Base-by-base conservation (phyloP, 2,888 invertebrate genomes). In the Caenorhabditis imperialis region DNA sequence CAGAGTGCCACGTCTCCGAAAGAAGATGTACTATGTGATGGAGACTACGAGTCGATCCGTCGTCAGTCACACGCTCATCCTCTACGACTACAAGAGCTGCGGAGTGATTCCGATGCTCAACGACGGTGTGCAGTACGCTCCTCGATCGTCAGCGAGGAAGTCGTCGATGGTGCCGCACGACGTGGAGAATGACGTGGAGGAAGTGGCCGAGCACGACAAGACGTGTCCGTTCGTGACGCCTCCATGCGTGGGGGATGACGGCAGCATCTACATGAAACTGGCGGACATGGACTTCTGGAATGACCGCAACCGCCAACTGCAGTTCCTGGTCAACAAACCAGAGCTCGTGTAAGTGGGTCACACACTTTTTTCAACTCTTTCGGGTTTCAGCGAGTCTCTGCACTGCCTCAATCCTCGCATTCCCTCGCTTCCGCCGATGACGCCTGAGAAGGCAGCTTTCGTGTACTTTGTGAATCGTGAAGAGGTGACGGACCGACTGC, bases 21-120 rank as follows among this genome's bases (percentile, higher is more conserved):
- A 77, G 44, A 67, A 73, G 76, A 76, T 80, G 30, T 76, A 71
- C 38, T 80, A 80, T 53, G 45, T 80, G 54, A 80, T 80, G 80
- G 75, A 77, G 18, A 77, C 77, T 6, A 54, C 61, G 8, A 50
- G 53, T 18, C 54, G 67, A 54, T 30, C 45, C 14, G 72, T 79
- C 27, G 53, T 79, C 25, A 77, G 79, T 51, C 75, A 77, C 42
- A 72, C 72, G 1, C 58, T 77, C 30, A 63, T 77, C 30, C 69
- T 79, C 44, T 79, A 77, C 40, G 79, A 79, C 42, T 79, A 77
- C 61, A 75, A 69, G 14, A 33, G 20, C 1, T 77, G 77, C 23
- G 79, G 79, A 20, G 40, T 57, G 12, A 38, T 75, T 18, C 79
- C 79, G 14, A 38, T 53, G 18, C 37, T 79, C 37, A 65, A 71